phyloP scores from a whole-genome alignment of 2,888 invertebrate genomes.

The Lysandra bellargus region DNA sequence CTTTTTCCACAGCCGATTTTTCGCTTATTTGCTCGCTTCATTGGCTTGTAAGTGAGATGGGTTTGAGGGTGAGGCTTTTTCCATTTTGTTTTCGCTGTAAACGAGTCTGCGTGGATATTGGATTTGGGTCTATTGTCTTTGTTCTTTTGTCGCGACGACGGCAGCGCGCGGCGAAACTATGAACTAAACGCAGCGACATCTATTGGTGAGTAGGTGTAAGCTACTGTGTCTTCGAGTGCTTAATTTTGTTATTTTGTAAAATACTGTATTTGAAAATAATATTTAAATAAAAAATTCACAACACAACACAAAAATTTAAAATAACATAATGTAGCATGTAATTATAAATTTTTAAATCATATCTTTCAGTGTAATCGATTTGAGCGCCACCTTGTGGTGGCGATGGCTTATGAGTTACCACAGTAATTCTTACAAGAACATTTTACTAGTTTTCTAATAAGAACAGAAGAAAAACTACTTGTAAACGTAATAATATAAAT shows the following conservation, averaged over 20 bases:
- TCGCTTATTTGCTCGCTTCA: constrained; percentile 79
- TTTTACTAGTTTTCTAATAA: background rate
- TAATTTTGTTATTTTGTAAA: no score
- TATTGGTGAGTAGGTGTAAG: constrained; percentile 47
- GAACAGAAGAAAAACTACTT: background rate
- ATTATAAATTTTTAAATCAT: background rate
- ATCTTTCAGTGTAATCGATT: background rate
- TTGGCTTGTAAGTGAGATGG: constrained; percentile 78
- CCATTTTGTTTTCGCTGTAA: constrained; percentile 54
- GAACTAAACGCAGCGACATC: constrained; percentile 55
- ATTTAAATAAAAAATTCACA: background rate
- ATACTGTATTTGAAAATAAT: background rate
- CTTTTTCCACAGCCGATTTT: constrained; percentile 77
- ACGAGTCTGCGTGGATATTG: constrained; percentile 42
- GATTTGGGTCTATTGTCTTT: constrained; percentile 44
- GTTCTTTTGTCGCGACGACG: constrained; percentile 32
- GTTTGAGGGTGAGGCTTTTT: constrained; percentile 51
- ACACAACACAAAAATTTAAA: no score
- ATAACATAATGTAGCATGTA: no score
- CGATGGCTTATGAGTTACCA: constrained; percentile 33
- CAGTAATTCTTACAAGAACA: background rate
- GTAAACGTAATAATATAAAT: no score
- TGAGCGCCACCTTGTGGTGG: constrained; percentile 41
- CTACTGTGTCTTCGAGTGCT: no score
- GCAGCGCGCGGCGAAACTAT: constrained; percentile 43